A percentile compares a stretch with the other conserved stretches of the same genome.
These are phyloP conservation scores for Antheraea pernyi DNA, from an alignment of 1,140 invertebrate species.

Conservation along the genomic window DNA sequence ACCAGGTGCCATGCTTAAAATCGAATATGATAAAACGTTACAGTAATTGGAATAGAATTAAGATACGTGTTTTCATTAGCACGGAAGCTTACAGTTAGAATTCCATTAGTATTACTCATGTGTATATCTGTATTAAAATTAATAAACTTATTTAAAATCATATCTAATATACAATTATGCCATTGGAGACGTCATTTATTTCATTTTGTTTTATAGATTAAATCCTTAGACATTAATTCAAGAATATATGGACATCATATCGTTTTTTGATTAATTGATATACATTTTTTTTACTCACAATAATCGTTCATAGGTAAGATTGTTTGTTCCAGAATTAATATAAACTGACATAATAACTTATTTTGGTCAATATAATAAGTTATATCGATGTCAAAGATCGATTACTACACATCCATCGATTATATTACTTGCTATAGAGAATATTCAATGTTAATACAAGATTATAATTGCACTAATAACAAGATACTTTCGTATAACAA, in stretches of 20 bases:
- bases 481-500: neutral
- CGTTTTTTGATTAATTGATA: too few species aligned
- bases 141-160: too few species aligned
- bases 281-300: too few species aligned
- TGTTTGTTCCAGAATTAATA: too few species aligned
- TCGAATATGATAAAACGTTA: neutral
- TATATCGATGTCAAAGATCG: neutral
- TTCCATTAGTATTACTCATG: neutral
- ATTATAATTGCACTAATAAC: neutral
- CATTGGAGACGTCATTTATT: too few species aligned
- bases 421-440: neutral
- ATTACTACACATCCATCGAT: neutral
- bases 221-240: too few species aligned
- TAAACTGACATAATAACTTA: too few species aligned
- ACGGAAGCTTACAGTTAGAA: conserved; percentile 4
- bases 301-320: too few species aligned
- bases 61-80: neutral
- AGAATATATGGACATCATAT: too few species aligned
- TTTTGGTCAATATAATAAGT: neutral
- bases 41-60: neutral
- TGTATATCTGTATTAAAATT: neutral
- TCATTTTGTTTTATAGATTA: too few species aligned
- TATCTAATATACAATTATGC: too few species aligned
- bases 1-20: neutral
- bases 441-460: neutral